Percentiles rank a stretch among this genome's conserved stretches.
phyloP scores from a whole-genome alignment of 2,888 invertebrate genomes.

The Papilio demoleus region DNA sequence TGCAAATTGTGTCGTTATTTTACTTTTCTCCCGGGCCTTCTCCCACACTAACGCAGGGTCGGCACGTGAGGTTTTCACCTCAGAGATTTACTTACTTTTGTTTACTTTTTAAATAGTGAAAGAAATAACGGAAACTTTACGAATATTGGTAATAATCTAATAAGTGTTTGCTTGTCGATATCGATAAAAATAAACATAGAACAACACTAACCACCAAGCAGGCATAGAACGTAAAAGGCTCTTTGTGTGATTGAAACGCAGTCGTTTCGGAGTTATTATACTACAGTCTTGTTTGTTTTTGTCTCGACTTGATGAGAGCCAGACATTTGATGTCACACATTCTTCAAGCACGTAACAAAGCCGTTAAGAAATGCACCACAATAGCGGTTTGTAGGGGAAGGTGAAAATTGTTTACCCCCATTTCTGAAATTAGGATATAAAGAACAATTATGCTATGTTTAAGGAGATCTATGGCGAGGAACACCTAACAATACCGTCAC shows the following conservation, averaged over 20 bases:
- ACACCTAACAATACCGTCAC: too few relatives aligned
- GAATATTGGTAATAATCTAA: too few relatives aligned
- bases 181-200: not conserved
- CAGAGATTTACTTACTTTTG: too few relatives aligned
- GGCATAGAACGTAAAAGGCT: constrained; percentile 62
- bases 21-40: too few relatives aligned
- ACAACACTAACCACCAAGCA: constrained; percentile 27
- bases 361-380: constrained; percentile 11
- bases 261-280: constrained; percentile 49
- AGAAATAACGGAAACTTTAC: too few relatives aligned
- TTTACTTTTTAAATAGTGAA: too few relatives aligned
- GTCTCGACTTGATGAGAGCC: constrained; percentile 51
- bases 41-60: too few relatives aligned
- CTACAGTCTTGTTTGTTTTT: constrained; percentile 44
- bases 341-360: constrained; percentile 33
- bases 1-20: too few relatives aligned
- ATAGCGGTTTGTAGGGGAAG: not conserved
- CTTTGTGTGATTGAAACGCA: constrained; percentile 72
- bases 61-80: too few relatives aligned
- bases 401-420: constrained; percentile 5
- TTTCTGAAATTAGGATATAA: not conserved
- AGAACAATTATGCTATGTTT: not conserved
- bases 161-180: constrained; percentile 33
- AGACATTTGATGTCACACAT: constrained; percentile 41
- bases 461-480: not conserved